Percentiles rank a stretch among this genome's conserved stretches.
phyloP scores from a whole-genome alignment of 2,797 vertebrate species.

The Peromyscus eremicus region DNA sequence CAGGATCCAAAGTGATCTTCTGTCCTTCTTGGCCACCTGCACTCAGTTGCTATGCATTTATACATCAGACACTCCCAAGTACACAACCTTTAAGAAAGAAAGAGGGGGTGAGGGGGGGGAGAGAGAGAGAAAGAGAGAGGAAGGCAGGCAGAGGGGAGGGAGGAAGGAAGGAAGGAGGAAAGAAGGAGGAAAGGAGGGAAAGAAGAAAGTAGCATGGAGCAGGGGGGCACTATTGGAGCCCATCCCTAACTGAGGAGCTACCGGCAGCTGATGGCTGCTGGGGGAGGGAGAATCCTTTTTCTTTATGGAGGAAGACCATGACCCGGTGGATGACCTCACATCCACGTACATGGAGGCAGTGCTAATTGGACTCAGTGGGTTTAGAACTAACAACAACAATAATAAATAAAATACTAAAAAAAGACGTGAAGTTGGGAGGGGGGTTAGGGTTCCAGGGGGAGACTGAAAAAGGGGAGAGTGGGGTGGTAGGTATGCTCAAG shows the following conservation, averaged over 20 bases:
- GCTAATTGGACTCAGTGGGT: background rate
- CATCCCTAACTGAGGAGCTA: background rate
- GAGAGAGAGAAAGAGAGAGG: accelerated
- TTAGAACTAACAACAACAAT: background rate
- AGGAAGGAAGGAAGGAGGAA: accelerated
- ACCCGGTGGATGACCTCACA: background rate
- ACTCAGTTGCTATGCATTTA: no score
- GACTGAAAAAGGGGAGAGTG: background rate
- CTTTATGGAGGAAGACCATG: background rate
- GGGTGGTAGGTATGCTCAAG: background rate
- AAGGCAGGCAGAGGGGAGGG: accelerated
- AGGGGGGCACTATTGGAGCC: no score
- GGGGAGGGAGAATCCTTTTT: background rate
- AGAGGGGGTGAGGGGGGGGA: accelerated
- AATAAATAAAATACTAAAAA: background rate
- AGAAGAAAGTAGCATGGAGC: background rate
- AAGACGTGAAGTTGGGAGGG: background rate
- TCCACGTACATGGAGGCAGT: background rate
- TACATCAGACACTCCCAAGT: background rate
- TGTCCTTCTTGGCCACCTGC: background rate
- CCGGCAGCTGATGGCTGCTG: background rate
- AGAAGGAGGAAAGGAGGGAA: accelerated
- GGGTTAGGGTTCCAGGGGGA: background rate
- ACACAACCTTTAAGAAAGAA: background rate
- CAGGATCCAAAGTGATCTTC: background rate